Conservation (phyloP, 1,140 invertebrate species). For the Xylocopa sonorina region DNA sequence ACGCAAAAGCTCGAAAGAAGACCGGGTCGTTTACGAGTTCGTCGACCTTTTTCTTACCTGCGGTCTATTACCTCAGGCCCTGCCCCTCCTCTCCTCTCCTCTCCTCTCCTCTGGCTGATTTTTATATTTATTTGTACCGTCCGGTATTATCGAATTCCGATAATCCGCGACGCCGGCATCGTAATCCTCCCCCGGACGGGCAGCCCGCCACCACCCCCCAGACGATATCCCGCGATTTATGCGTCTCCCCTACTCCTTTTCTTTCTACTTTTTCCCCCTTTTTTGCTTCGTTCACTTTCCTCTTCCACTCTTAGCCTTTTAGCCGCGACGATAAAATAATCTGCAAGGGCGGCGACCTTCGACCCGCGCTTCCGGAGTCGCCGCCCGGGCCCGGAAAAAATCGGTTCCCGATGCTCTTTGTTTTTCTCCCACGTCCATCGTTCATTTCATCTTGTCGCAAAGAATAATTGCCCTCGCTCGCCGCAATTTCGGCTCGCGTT, state of each 20-base stretch:
- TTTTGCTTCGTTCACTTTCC: not conserved
- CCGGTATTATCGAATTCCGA: conserved; percentile 65
- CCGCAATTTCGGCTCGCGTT: not conserved
- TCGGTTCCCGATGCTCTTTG: not conserved
- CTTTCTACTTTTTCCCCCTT: not conserved
- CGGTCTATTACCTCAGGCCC: conserved; percentile 50
- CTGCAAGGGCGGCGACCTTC: conserved; percentile 7
- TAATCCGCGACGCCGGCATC: conserved; percentile 60
- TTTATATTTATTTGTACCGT: conserved; percentile 64
- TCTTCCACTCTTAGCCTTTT: conserved; percentile 15
- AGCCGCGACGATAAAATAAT: conserved; percentile 12
- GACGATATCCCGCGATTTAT: conserved; percentile 51
- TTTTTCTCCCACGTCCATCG: not conserved
- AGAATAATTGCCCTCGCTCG: conserved; percentile 2
- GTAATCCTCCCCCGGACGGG: conserved; percentile 37
- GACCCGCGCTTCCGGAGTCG: not conserved
- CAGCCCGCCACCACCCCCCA: not conserved
- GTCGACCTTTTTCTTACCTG: conserved; percentile 21
- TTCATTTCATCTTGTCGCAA: not conserved
- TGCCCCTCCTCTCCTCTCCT: not conserved
- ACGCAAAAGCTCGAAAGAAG: conserved; percentile 3
- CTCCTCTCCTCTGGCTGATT: conserved; percentile 30
- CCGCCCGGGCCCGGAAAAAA: no score
- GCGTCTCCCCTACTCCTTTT: not conserved
- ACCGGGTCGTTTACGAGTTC: conserved; percentile 17